Evolutionary conservation across 2,113 vertebrate genomes (phyloP), one percentile per base, ranked within the genome.

Genomic region (Colinus virginianus): DNA sequence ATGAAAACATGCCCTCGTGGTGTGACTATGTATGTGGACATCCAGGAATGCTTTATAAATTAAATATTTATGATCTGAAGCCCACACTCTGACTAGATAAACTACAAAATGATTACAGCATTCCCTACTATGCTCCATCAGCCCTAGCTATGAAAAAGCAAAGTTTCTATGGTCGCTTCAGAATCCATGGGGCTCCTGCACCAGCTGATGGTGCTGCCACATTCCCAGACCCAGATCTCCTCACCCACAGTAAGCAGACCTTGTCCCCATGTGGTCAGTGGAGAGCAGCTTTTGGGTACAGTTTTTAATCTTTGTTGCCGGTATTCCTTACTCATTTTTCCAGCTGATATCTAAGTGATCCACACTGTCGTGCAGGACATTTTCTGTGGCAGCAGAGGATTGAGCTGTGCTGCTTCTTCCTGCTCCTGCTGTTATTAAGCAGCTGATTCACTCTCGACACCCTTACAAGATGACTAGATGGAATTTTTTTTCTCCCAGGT

Each of bases 401-500:
- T 40, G 78, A 96, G 86, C 15, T 48, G 4, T 48, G 55, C 42
- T 42, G 12, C 34, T 82, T 42, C 63, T 87, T 89, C 64, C 69
- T 56, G 13, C 21, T 78, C 75, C 84, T 93, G 71, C 45, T 32
- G 43, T 59, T 75, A 84, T 87, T 87, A 94, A 89, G 63, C 71
- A 90, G 59, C 75, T 77, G 75, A 94, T 94, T 89, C 61, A 61
- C 36, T 34, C 68, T 70, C 55, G 70, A 61, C 34, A 91, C 42
- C 55, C 46, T 77, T 64, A 46, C 69, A 84, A 77, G 56, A 75
- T 63, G 6, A 79, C 40, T 36, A 59, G 32, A 82, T 12, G 36
- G 30, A 71, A 4, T 26, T 36, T 75, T 68, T 82, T 56, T n/a
- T 81, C 56, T 66, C 26, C 30, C 59, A 58, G 6, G 45, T 38